Percentiles rank a stretch among this genome's conserved stretches.
Conservation (phyloP, 2,113 vertebrate genomes). For the Dissostichus mawsoni region DNA sequence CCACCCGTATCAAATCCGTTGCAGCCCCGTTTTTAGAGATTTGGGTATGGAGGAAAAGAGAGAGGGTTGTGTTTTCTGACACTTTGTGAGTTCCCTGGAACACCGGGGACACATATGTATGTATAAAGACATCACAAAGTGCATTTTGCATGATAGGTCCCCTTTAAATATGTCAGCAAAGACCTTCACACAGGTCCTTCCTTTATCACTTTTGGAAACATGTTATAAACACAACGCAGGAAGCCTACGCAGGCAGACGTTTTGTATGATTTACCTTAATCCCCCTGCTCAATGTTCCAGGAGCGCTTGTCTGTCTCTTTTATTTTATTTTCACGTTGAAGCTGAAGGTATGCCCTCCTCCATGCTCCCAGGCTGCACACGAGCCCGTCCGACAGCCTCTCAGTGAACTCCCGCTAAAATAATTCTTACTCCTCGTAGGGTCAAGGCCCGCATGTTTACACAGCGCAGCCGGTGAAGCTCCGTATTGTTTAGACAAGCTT, state of each 20-base stretch:
- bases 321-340: conserved; percentile 35
- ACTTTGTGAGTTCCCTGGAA: too few species aligned
- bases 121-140: too few species aligned
- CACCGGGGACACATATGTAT: too few species aligned
- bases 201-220: conserved; percentile 44
- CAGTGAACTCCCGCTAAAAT: conserved; percentile 71
- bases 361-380: conserved; percentile 35
- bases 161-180: conserved; percentile 58
- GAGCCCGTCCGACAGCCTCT: conserved; percentile 63
- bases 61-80: too few species aligned
- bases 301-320: conserved; percentile 35
- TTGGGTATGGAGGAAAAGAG: too few species aligned
- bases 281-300: conserved; percentile 44
- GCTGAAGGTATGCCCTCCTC: conserved; percentile 46
- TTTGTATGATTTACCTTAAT: conserved; percentile 49
- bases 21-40: too few species aligned
- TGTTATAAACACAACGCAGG: conserved; percentile 34
- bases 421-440: conserved; percentile 77
- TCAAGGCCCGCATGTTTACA: conserved; percentile 84
- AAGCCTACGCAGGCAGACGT: conserved; percentile 6
- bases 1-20: too few species aligned
- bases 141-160: too few species aligned
- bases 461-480: conserved; percentile 80
- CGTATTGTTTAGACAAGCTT: conserved; percentile 85
- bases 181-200: conserved; percentile 26